Percentiles rank a stretch among this genome's conserved stretches.
These are phyloP conservation scores for Bos taurus DNA, from an alignment of 2,113 vertebrate species.

Conservation along the genomic window DNA sequence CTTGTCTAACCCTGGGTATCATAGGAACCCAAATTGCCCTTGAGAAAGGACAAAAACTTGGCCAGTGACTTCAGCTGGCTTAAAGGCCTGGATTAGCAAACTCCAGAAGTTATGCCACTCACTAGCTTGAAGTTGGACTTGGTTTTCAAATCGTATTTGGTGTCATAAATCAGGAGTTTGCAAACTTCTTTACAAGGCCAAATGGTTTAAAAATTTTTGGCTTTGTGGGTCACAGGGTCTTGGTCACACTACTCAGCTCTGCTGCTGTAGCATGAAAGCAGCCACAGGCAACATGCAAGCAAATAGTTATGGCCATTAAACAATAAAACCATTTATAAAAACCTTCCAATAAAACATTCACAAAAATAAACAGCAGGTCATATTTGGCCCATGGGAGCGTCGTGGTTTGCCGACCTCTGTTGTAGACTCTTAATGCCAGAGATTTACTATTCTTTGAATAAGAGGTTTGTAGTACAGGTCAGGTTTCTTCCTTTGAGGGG, in stretches of 20 bases:
- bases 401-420: neutral
- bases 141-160: conserved; percentile 14
- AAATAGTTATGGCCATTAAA: neutral
- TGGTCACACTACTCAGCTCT: neutral
- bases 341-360: neutral
- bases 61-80: neutral
- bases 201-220: neutral
- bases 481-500: neutral
- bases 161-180: neutral
- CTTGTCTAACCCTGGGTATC: neutral
- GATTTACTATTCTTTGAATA: neutral
- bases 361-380: neutral
- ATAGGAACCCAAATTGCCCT: neutral
- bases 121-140: neutral
- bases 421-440: neutral
- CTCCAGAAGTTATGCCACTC: neutral
- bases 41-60: conserved; percentile 44
- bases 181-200: neutral
- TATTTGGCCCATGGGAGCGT: neutral
- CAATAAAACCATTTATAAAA: neutral
- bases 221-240: neutral
- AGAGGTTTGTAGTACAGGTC: neutral
- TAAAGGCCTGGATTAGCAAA: conserved; percentile 1
- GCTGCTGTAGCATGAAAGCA: neutral
- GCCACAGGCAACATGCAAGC: neutral